Conservation (phyloP, 2,888 invertebrate species). For the Agrilus cyanescens region DNA sequence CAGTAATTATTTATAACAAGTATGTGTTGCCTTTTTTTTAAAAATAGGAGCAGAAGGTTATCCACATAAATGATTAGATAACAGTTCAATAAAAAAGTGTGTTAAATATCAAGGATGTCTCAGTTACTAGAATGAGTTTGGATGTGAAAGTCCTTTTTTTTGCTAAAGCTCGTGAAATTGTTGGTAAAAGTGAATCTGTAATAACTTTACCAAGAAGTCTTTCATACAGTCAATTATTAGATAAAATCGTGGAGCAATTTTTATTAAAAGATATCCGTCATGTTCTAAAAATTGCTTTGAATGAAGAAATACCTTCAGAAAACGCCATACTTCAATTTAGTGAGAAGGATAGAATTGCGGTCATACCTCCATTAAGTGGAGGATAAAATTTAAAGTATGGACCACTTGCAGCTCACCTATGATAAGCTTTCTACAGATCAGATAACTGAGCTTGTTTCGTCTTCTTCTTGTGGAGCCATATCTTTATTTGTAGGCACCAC, state of each 20-base stretch:
- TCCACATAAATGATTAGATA: too few relatives aligned
- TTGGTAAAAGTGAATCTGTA: slow-evolving; percentile 47
- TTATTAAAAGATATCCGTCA: slow-evolving; percentile 54
- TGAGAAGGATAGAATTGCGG: slow-evolving; percentile 70
- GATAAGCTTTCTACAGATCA: slow-evolving; percentile 56
- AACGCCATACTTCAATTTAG: slow-evolving; percentile 40
- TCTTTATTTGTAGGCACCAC: slow-evolving; percentile 86
- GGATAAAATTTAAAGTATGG: slow-evolving; percentile 54
- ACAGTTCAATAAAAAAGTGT: too few relatives aligned
- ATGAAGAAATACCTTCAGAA: slow-evolving; percentile 63
- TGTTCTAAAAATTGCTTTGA: slow-evolving; percentile 67
- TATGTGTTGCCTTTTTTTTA: too few relatives aligned
- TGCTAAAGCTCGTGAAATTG: slow-evolving; percentile 78
- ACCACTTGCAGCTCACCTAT: slow-evolving; percentile 54
- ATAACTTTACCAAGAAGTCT: slow-evolving; percentile 42
- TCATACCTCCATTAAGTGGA: slow-evolving; percentile 91
- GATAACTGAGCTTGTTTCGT: slow-evolving; percentile 52
- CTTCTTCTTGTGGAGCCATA: slow-evolving; percentile 73
- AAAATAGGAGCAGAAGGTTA: too few relatives aligned
- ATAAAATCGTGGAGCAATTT: slow-evolving; percentile 47
- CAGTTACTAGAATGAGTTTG: slow-evolving; percentile 30
- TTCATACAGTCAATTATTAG: slow-evolving; percentile 46
- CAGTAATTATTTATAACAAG: too few relatives aligned
- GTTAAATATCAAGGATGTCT: too few relatives aligned
- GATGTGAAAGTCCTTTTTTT: slow-evolving; percentile 72